Base-by-base conservation (phyloP, 2,888 invertebrate genomes). In the Drosophila paranaensis region DNA sequence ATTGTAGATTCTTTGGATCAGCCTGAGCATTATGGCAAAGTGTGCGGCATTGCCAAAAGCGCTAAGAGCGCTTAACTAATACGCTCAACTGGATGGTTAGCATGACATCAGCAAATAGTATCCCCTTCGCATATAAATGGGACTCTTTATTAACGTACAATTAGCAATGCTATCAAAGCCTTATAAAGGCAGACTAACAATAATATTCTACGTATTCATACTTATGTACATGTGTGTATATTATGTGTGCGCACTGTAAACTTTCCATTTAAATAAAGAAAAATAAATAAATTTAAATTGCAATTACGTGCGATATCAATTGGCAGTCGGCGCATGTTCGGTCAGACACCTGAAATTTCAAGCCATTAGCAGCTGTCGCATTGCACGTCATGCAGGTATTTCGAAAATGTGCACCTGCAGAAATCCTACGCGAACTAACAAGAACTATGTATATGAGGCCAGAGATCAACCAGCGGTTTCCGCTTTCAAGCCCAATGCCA, bases 1-100 rank as follows among this genome's bases (percentile, higher is more conserved):
- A 93, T 97, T 67, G 94, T 97, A 0, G 95, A 97, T 77, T 93
- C 95, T 53, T 93, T 97, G 51, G 93, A 93, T n/a, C 94, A 95
- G 70, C 94, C 96, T 0, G 95, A 97, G 87, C 95, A 96, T 92
- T 95, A 95, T 88, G 94, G 94, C 55, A 94, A 95, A 92, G 93
- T 94, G 45, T 94, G 95, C 86, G 96, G 96, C 13, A 94, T 96
- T 77, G 94, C 94, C 45, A 95, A 92, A 65, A 91, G 63, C 33
- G 69, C 14, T 10, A 60, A 69, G 10, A 60, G 48, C 54, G 57
- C 46, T 3, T 33, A 33, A 33, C 6, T 10, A 6, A 39, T 42
- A 2, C 3, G n/a, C 27, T 40, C 14, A 39, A 39, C 8, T 42
- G 4, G 13, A 10, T 20, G 33, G 20, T 56, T 39, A 60, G 46